phyloP scores from a whole-genome alignment of 2,113 vertebrate species.

The Ahaetulla prasina region DNA sequence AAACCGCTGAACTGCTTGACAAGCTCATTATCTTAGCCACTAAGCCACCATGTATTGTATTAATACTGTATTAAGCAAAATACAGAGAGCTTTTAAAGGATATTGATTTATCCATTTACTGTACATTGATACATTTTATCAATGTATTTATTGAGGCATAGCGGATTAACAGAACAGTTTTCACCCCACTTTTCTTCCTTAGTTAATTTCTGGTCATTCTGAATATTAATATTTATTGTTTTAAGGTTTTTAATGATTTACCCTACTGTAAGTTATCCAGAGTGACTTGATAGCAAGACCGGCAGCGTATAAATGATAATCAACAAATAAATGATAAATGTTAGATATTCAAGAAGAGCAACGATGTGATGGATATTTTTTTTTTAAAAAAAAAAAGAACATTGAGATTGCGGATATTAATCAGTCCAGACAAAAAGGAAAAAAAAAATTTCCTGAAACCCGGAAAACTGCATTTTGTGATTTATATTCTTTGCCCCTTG shows the following conservation, averaged over 20 bases:
- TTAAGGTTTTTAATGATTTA: background rate
- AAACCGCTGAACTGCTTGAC: too few species aligned
- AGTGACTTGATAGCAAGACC: background rate
- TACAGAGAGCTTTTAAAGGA: background rate
- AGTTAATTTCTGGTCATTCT: background rate
- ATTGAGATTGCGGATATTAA: background rate
- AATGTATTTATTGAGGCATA: too few species aligned
- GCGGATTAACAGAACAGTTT: too few species aligned
- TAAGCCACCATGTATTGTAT: too few species aligned
- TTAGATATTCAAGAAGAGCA: background rate
- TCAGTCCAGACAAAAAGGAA: background rate
- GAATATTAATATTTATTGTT: background rate
- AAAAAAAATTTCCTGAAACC: background rate
- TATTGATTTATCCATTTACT: background rate
- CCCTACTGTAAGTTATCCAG: background rate
- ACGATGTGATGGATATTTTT: background rate
- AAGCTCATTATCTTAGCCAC: too few species aligned
- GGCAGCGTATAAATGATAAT: background rate
- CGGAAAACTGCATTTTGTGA: background rate
- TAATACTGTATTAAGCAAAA: background rate
- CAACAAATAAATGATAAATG: background rate
- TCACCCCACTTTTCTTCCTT: background rate
- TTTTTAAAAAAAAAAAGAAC: background rate
- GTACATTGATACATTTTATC: too few species aligned
- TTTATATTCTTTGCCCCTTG: background rate